These are phyloP conservation scores for Antheraea mylitta DNA, from an alignment of 1,140 invertebrate species.

Conservation along the genomic window DNA sequence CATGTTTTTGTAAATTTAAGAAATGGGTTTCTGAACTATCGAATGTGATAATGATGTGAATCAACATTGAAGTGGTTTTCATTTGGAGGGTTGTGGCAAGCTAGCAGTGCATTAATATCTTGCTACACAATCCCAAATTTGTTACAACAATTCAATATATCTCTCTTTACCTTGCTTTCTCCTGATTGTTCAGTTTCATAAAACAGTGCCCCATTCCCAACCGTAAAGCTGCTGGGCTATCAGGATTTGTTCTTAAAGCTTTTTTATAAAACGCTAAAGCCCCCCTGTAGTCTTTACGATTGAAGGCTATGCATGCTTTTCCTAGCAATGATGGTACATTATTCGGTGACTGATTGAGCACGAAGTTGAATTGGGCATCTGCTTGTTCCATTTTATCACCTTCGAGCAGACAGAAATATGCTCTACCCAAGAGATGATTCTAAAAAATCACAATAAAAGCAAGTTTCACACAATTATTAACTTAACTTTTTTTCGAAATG, in stretches of 20 bases:
- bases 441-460: slow-evolving; percentile 54
- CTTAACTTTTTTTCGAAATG: no score
- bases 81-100: no score
- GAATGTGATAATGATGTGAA: no score
- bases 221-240: slow-evolving; percentile 97
- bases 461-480: no score
- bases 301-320: slow-evolving; percentile 98
- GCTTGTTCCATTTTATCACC: slow-evolving; percentile 99
- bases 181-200: slow-evolving; percentile 96
- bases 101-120: background rate
- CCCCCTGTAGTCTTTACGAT: slow-evolving; percentile 95
- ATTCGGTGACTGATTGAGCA: slow-evolving; percentile 96
- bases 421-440: slow-evolving; percentile 98
- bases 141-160: slow-evolving; percentile 12
- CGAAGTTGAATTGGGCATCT: slow-evolving; percentile 99
- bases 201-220: slow-evolving; percentile 99
- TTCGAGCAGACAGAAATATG: slow-evolving; percentile 98
- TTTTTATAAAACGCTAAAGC: slow-evolving; percentile 99
- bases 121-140: background rate
- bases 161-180: slow-evolving; percentile 90
- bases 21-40: no score
- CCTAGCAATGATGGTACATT: slow-evolving; percentile 98
- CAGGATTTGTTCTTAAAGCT: slow-evolving; percentile 96
- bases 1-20: no score
- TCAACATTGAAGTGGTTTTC: no score